Base-by-base conservation (phyloP, 2,888 invertebrate genomes). In the Neoscelio sp. region DNA sequence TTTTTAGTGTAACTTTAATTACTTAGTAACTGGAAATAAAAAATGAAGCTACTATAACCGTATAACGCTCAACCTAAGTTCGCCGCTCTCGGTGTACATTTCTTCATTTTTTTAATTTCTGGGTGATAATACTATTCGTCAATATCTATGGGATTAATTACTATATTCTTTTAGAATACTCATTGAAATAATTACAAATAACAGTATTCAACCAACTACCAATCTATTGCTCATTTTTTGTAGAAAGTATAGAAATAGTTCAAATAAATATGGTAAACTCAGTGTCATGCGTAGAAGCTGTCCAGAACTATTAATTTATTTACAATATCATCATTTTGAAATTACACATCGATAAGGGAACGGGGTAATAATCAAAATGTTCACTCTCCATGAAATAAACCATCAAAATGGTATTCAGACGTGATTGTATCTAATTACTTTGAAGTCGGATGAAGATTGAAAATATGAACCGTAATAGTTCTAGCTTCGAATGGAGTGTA, bases 201-300 rank as follows among this genome's bases (percentile, higher is more conserved):
- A 70, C 71, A 50, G 82, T 78, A 80, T 80, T 83, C 82, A 80
- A 82, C 65, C 46, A 28, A 44, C 67, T 33, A 6, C 5, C 40
- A 28, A 42, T 58, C 17, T 10, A 42, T 28, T 28, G 28, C 17
- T 58, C 35, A 58, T n/a, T 42, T 17, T 58, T 42, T 4, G 17
- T 58, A 58, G 58, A 58, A 40, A 58, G 58, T 10, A 58, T 58
- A 40, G 17, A 20, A 15, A 58, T 28, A 13, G 23, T 54, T 35
- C 38, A 54, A 38, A 44, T 40, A 17, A 30, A 44, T 2, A 42
- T 44, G 18, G 15, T 18, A 44, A 60, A 44, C 42, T 30, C 20
- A 40, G 33, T 67, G 44, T 54, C 33, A 56, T 56, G 67, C 46
- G 46, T 48, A 33, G 46, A 62, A 46, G 48, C 48, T 35, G 23